Base-by-base conservation (phyloP, 2,797 vertebrate species). In the Oryzias dopingdopingensis region DNA sequence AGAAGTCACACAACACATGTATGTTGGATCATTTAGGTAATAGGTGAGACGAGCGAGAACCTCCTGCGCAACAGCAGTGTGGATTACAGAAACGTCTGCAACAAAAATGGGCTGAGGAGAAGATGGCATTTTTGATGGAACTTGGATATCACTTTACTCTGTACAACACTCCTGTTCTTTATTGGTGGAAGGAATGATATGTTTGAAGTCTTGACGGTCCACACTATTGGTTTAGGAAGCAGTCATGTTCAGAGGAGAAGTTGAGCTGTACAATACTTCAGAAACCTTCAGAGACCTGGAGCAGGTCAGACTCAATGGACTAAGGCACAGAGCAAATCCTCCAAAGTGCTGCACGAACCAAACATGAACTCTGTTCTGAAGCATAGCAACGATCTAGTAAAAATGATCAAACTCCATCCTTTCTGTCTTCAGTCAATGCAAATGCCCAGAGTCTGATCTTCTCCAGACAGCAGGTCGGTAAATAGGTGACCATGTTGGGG, bases 321-420 rank as follows among this genome's bases (percentile, higher is more conserved):
- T 44, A 67, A 80, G 73, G 80, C 83, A 80, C 72, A 81, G 78
- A 84, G 77, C 81, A 79, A 76, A 82, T 71, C 54, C 56, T 68
- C 58, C 63, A 58, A 65, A 74, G 72, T 61, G 77, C 70, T 59
- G 51, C 57, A 6, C 65, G 61, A 65, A 62, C 59, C 59, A 69
- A 51, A 56, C 26, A 59, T 69, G 29, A 65, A 57, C 64, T 76
- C 72, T 70, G 70, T 68, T 79, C 62, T 67, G 72, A 78, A 63
- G 60, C 67, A 16, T 58, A 55, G 62, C 56, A 70, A 49, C 23
- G 42, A 60, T 59, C 64, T 43, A 6, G 29, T 62, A 51, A 56
- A 52, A 12, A 53, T 45, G 62, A 62, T 43, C 50, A 69, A 63
- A 67, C 51, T 53, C n/a, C 46, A 56, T 66, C 63, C 76, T 65